A percentile compares a stretch with the other conserved stretches of the same genome.
phyloP scores from a whole-genome alignment of 1,140 invertebrate species.

The Gryon sp. region DNA sequence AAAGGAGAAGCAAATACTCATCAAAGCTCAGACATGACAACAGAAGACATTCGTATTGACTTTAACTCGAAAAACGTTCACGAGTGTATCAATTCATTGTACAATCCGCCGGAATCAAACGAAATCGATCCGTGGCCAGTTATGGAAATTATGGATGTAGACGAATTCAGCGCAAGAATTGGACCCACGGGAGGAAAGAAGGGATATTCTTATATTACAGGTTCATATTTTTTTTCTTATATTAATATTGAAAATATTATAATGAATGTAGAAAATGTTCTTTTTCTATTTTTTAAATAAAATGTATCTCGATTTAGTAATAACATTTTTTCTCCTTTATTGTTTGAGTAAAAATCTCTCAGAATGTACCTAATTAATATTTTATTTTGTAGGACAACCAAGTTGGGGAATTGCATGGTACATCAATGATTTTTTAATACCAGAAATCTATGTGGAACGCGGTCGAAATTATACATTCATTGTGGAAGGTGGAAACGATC shows the following conservation, averaged over 20 bases:
- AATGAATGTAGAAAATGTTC: too few relatives aligned
- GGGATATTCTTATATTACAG: constrained; percentile 90
- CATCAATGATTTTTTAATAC: constrained; percentile 93
- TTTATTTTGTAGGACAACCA: constrained; percentile 81
- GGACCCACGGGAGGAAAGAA: constrained; percentile 90
- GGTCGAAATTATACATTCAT: constrained; percentile 93
- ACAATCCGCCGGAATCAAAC: constrained; percentile 70
- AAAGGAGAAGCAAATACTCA: constrained; percentile 91
- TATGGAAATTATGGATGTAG: constrained; percentile 70
- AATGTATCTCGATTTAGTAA: too few relatives aligned
- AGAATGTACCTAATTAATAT: neutral
- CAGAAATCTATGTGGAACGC: constrained; percentile 93
- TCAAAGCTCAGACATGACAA: constrained; percentile 85
- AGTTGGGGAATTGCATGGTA: constrained; percentile 97
- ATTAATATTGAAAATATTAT: too few relatives aligned
- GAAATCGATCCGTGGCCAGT: constrained; percentile 83
- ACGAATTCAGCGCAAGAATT: constrained; percentile 86
- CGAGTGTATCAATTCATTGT: constrained; percentile 77
- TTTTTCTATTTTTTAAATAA: too few relatives aligned
- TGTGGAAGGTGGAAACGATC: constrained; percentile 89
- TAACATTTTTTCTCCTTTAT: neutral
- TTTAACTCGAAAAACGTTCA: constrained; percentile 82
- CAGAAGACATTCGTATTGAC: constrained; percentile 87
- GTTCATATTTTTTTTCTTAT: constrained; percentile 68
- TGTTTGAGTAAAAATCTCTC: too few relatives aligned